Base-by-base conservation (phyloP, 30 jellyfish, hydroid and myxozoan species). In the Mastigias papua region DNA sequence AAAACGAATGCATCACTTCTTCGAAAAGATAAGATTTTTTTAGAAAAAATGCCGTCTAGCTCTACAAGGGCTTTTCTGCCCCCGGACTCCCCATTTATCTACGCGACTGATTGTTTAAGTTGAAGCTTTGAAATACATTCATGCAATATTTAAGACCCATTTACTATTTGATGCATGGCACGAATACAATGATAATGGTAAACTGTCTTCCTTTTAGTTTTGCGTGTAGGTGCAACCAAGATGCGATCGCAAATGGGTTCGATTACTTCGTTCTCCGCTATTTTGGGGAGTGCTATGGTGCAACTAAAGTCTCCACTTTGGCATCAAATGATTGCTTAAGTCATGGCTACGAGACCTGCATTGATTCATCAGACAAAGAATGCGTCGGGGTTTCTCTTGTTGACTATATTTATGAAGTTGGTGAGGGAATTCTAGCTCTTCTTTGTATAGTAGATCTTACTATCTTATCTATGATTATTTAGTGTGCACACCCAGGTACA, bases 141-240 rank as follows among this genome's bases (percentile, higher is more conserved):
- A n/a, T n/a, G n/a, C n/a, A n/a, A n/a, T n/a, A n/a, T n/a, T n/a
- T n/a, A n/a, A n/a, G n/a, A n/a, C n/a, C n/a, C n/a, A n/a, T n/a
- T n/a, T n/a, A n/a, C n/a, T n/a, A n/a, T n/a, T n/a, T 46, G 60
- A 46, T 16, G 16, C 16, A 46, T 46, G 8, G 60, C 60, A 6
- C 60, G 60, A 46, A n/a, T n/a, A n/a, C n/a, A n/a, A n/a, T n/a
- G n/a, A n/a, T n/a, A n/a, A n/a, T n/a, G n/a, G n/a, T n/a, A n/a
- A n/a, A n/a, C n/a, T n/a, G n/a, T n/a, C 16, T 66, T 23, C 28
- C 49, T 33, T 67, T 0, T 66, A 76, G 90, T 75, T 33, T 90
- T 69, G 90, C 93, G 0, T 81, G 93, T 80, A 34, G 84, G 73
- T 90, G 97, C 71, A 80, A 90, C 57, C 82, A 90, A 7, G 64